Evolutionary conservation across 2,888 invertebrate genomes (phyloP).

Genomic region (Pycnomerus fuliginosus): DNA sequence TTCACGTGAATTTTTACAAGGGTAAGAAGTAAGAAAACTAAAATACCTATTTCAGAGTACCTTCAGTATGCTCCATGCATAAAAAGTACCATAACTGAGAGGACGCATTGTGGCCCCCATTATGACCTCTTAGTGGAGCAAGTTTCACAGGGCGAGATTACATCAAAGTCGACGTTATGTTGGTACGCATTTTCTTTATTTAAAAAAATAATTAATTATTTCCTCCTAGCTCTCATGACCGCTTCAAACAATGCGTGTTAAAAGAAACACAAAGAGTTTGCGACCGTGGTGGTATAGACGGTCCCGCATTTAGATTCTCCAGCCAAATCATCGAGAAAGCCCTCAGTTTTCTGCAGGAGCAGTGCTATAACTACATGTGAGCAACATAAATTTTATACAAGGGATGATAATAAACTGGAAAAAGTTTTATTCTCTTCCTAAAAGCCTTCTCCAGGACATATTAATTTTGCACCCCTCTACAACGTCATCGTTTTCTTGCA

Average conservation of each 20-base stretch:
- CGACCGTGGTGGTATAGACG: constrained; percentile 53
- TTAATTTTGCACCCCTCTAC: no score
- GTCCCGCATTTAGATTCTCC: constrained; percentile 57
- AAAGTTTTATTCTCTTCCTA: no score
- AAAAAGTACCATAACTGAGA: constrained; percentile 59
- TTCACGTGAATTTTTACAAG: no score
- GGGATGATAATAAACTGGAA: no score
- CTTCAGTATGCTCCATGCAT: constrained; percentile 62
- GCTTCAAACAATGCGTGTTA: constrained; percentile 60
- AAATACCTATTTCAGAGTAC: no score
- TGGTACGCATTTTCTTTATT: constrained; percentile 51
- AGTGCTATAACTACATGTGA: constrained; percentile 62
- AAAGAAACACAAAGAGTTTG: constrained; percentile 57
- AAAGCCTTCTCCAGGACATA: no score
- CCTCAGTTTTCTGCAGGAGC: constrained; percentile 59
- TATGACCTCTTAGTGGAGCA: constrained; percentile 60
- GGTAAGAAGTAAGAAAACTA: no score
- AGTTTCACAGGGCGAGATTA: constrained; percentile 56
- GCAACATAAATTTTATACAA: no score
- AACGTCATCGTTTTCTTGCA: no score
- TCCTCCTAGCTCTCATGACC: constrained; percentile 56
- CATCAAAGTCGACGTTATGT: constrained; percentile 58
- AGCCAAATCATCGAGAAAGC: constrained; percentile 60
- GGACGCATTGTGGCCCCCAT: constrained; percentile 58
- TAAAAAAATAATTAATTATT: not conserved